Percentiles rank a stretch among this genome's conserved stretches.
These are phyloP conservation scores for Gambelia wislizenii DNA, from an alignment of 2,797 vertebrate genomes.

Conservation along the genomic window DNA sequence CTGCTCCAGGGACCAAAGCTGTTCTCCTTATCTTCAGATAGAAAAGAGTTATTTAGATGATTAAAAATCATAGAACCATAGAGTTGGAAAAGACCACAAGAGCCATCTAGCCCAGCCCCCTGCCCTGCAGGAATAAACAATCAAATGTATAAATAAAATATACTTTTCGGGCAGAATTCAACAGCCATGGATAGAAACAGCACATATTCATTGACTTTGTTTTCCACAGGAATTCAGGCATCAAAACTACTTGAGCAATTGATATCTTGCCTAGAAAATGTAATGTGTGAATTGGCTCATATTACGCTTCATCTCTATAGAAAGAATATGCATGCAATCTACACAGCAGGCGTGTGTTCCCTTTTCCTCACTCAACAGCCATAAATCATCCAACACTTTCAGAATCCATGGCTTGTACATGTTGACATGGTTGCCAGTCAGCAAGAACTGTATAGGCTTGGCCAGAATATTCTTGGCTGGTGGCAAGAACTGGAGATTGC, in stretches of 20 bases:
- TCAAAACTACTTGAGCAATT: background rate
- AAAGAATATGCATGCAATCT: background rate
- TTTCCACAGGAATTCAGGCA: background rate
- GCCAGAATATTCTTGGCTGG: background rate
- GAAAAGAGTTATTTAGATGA: background rate
- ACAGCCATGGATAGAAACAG: background rate
- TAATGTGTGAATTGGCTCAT: rapidly evolving
- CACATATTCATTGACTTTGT: background rate
- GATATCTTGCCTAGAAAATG: background rate
- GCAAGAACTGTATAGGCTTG: background rate
- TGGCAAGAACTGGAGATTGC: background rate
- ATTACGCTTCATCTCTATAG: background rate
- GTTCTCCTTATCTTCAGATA: background rate
- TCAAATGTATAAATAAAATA: background rate
- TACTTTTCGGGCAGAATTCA: background rate
- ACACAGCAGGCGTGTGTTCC: background rate
- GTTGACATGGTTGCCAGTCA: background rate
- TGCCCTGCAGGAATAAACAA: too few species aligned
- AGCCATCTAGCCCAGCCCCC: too few species aligned
- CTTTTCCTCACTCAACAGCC: conserved; percentile 24
- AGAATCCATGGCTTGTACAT: background rate
- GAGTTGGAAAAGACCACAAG: too few species aligned
- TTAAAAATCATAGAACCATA: too few species aligned
- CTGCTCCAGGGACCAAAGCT: background rate
- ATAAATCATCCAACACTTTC: conserved; percentile 21